Evolutionary conservation across 2,888 invertebrate species (phyloP), one percentile per base, ranked within the genome.

Genomic region (Aleiodes testaceus): DNA sequence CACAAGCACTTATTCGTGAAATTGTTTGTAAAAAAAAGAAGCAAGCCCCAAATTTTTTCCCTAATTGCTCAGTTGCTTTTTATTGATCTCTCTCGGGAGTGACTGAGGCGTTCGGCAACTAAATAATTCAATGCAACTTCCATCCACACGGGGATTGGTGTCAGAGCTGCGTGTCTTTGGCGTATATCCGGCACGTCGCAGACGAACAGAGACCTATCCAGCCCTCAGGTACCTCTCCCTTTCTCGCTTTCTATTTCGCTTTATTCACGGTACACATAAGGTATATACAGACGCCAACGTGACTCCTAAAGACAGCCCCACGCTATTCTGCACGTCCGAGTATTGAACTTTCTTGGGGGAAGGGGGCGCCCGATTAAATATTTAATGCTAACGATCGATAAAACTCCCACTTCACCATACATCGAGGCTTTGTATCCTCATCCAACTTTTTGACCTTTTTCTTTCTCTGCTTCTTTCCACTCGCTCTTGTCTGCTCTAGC

Each of bases 291-390:
- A 42, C 36, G 45, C 61, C 70, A 67, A 45, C 67, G 65, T 72
- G 74, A 75, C 74, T 75, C 66, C 63, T 16, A 67, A 68, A 72
- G 65, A 53, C 64, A 36, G 26, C 65, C 50, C 20, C 52, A 47
- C 47, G 50, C 69, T 70, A 52, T 74, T 69, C 71, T 36, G 45
- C 66, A 71, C 73, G 73, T 70, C 69, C 74, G 79, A 79, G 80
- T 84, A 84, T 84, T 82, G 84, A 84, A 84, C 84, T 83, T 83
- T 79, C 80, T 81, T 80, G 76, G 80, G 76, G 73, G 11, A 36
- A 9, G 36, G 36, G 36, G 36, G 11, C 6, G 11, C 9, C 9
- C 78, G 81, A 82, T 81, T 84, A 79, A 84, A 84, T 84, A 84
- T 84, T 80, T 80, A 81, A 81, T 79, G 76, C 67, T 4, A n/a